Base-by-base conservation (phyloP, 2,888 invertebrate genomes). In the Clivina fossor region DNA sequence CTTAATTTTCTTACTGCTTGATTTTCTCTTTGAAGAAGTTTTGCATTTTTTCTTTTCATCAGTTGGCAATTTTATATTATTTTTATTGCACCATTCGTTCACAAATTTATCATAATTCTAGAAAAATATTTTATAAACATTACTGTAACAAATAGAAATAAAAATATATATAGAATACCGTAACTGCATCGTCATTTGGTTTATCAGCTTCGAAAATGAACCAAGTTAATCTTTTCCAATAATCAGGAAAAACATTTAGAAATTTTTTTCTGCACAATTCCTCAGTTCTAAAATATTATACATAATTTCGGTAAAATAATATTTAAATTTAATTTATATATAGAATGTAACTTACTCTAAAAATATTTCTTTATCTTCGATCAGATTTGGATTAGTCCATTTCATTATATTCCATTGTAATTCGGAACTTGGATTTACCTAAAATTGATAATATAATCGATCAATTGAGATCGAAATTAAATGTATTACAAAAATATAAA, bases 331-430 rank as follows among this genome's bases (percentile, higher is more conserved):
- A 13, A 13, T 33, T 33, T 11, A 4, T 13, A 33, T 20, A 47
- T 13, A 8, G 24, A 8, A 5, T 19, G 18, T 4, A 15, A 28
- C 41, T 44, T 33, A 53, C 53, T 53, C 11, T 4, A 53, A 35
- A 44, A 53, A 53, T 19, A 7, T n/a, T 4, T 53, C 44, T 28
- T 53, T 53, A 4, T 35, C 28, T 26, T 35, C 33, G 1, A 18
- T 19, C 15, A 37, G 26, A 44, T 22, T 9, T 11, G 44, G 37
- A 33, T 55, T 67, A 1, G 65, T 60, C 72, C 72, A 73, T 58
- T 70, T 70, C 32, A 71, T 49, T 64, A 71, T 68, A 2, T 63
- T 63, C 70, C 71, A 71, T 54, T 68, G 67, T 19, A 71, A 43
- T 60, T 69, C 71, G 57, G 66, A 67, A 63, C 70, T 64, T 11